Conservation (phyloP, 2,888 invertebrate species). For the Rhimphoctona megacephalus region DNA sequence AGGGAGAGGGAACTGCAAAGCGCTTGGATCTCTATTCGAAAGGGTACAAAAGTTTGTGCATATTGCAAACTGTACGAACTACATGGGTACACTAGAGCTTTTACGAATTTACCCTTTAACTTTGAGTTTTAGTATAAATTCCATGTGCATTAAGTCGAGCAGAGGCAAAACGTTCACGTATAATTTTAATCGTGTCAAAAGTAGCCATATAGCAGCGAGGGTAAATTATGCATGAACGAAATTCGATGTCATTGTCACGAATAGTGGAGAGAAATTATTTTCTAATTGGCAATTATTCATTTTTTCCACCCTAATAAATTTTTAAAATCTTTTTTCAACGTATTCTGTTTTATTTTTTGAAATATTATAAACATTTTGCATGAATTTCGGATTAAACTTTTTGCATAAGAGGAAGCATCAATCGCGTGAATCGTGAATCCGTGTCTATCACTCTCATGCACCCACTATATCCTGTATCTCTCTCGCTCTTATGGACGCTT, state of each 20-base stretch:
- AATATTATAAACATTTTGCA: background rate
- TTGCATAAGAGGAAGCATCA: background rate
- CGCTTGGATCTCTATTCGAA: background rate
- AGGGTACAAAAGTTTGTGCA: slow-evolving; percentile 8
- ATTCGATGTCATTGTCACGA: background rate
- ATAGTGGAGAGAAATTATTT: background rate
- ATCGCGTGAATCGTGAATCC: no score
- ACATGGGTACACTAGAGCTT: background rate
- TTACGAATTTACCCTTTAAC: background rate
- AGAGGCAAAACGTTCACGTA: background rate
- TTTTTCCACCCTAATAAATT: background rate
- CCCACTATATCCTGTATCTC: no score
- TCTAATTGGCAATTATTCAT: background rate
- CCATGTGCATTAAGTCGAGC: background rate
- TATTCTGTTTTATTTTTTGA: background rate
- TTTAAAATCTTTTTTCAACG: background rate
- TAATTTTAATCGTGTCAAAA: background rate
- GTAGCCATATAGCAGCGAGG: background rate
- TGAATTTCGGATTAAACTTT: background rate
- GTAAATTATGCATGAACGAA: background rate
- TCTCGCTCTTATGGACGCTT: background rate
- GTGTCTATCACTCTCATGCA: background rate
- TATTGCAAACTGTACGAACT: slow-evolving; percentile 8
- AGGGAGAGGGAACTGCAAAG: no score
- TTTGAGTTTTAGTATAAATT: slow-evolving; percentile 8